Percentiles rank a stretch among this genome's conserved stretches.
Evolutionary conservation across 1,140 invertebrate genomes (phyloP).

Genomic region (Saccostrea glomerata): DNA sequence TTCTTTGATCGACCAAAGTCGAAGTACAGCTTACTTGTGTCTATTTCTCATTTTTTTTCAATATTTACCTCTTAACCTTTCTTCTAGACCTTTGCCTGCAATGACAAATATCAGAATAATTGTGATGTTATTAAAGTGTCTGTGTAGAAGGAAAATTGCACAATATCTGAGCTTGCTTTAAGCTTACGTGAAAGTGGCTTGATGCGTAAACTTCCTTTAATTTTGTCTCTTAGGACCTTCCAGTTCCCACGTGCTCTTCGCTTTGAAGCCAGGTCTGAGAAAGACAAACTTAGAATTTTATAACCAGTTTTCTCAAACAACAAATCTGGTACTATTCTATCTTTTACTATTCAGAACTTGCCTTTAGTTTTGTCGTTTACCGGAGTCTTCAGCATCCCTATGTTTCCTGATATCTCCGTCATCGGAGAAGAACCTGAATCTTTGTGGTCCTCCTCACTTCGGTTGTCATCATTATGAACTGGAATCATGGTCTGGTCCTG

Average conservation of each 20-base stretch:
- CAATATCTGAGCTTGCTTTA: neutral
- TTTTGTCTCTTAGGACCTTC: conserved; percentile 42
- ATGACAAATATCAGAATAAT: neutral
- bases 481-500: neutral
- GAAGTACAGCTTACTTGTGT: neutral
- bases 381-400: neutral
- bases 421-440: neutral
- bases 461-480: neutral
- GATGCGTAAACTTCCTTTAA: conserved; percentile 43
- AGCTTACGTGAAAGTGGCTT: conserved; percentile 14
- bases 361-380: neutral
- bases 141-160: neutral
- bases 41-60: neutral
- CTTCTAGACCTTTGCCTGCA: conserved; percentile 16
- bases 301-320: neutral
- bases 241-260: conserved; percentile 33
- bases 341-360: neutral
- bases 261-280: neutral
- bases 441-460: neutral
- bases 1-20: neutral
- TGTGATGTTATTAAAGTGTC: neutral
- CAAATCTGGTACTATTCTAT: neutral
- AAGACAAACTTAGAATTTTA: neutral
- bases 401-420: conserved; percentile 6
- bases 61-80: conserved; percentile 25